A percentile compares a stretch with the other conserved stretches of the same genome.
These are phyloP conservation scores for Drosophila pullipes DNA, from an alignment of 2,888 invertebrate genomes.

Conservation along the genomic window DNA sequence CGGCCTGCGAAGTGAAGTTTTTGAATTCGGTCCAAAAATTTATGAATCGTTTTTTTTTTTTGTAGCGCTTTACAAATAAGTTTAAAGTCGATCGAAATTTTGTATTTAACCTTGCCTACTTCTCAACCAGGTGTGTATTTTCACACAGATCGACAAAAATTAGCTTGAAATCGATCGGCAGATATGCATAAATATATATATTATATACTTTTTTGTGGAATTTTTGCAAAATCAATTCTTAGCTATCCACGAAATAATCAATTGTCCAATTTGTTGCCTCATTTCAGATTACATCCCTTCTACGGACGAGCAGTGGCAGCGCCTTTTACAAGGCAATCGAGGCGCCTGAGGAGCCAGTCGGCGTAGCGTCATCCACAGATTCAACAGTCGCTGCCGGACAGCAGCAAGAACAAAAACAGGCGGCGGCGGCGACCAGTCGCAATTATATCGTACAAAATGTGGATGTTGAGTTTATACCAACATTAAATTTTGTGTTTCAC, in stretches of 20 bases:
- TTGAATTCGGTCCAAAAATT: neutral
- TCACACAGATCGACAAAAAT: neutral
- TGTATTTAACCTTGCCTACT: neutral
- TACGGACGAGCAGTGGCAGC: slow-evolving; percentile 81
- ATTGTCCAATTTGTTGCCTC: neutral
- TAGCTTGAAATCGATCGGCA: neutral
- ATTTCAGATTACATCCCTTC: slow-evolving; percentile 83
- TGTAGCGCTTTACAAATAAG: neutral
- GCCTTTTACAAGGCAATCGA: slow-evolving; percentile 68
- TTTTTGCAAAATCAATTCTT: neutral
- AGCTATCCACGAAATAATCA: neutral
- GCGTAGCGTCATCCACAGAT: slow-evolving; percentile 1
- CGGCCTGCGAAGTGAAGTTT: neutral
- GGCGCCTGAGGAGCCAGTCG: slow-evolving; percentile 45
- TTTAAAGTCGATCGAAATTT: neutral
- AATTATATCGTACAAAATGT: slow-evolving; percentile 46
- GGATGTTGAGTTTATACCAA: slow-evolving; percentile 81
- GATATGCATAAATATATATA: neutral
- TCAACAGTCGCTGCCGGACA: slow-evolving; percentile 23
- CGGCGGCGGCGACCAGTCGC: slow-evolving; percentile 2
- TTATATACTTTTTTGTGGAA: neutral
- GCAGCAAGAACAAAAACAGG: slow-evolving; percentile 20
- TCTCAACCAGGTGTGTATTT: neutral
- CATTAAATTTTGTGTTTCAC: slow-evolving; percentile 78
- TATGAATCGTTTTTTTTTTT: neutral